Conservation (phyloP, 1,140 invertebrate species). For the Gryon sp. region DNA sequence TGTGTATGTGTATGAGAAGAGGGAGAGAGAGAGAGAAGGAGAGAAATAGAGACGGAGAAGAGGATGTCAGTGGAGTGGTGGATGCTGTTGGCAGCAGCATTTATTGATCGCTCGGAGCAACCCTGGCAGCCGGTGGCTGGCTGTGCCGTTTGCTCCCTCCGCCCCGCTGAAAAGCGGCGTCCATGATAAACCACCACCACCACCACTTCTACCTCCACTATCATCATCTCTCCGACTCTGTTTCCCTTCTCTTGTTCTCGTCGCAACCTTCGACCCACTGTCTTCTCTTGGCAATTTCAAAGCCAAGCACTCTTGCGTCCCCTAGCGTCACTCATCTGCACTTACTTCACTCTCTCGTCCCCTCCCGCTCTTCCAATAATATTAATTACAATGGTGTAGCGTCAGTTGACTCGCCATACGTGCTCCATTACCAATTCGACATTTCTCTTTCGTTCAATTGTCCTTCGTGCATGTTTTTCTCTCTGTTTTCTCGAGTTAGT, state of each 20-base stretch:
- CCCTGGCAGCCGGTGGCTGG: slow-evolving; percentile 66
- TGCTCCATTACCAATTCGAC: background rate
- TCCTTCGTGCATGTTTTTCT: background rate
- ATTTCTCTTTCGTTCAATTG: too few relatives aligned
- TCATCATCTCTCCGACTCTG: slow-evolving; percentile 41
- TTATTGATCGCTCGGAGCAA: slow-evolving; percentile 77
- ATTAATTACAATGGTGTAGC: slow-evolving; percentile 12
- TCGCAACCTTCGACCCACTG: slow-evolving; percentile 56
- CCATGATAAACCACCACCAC: slow-evolving; percentile 60
- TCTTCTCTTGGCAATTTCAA: slow-evolving; percentile 44
- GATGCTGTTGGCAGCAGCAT: slow-evolving; percentile 75
- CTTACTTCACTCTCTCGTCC: background rate
- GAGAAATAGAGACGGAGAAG: slow-evolving; percentile 57
- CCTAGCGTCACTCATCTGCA: slow-evolving; percentile 67
- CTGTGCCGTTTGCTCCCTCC: slow-evolving; percentile 27
- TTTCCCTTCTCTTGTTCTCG: slow-evolving; percentile 55
- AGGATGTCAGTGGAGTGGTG: slow-evolving; percentile 65
- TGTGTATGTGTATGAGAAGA: too few relatives aligned
- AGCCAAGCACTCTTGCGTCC: slow-evolving; percentile 38
- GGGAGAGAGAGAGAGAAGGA: slow-evolving; percentile 17
- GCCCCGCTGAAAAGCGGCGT: slow-evolving; percentile 50
- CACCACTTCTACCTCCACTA: slow-evolving; percentile 27
- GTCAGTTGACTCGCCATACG: background rate
- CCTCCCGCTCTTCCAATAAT: background rate
- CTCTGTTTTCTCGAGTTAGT: background rate